These are phyloP conservation scores for Avahi laniger DNA, from an alignment of 2,797 vertebrate species.

Conservation along the genomic window DNA sequence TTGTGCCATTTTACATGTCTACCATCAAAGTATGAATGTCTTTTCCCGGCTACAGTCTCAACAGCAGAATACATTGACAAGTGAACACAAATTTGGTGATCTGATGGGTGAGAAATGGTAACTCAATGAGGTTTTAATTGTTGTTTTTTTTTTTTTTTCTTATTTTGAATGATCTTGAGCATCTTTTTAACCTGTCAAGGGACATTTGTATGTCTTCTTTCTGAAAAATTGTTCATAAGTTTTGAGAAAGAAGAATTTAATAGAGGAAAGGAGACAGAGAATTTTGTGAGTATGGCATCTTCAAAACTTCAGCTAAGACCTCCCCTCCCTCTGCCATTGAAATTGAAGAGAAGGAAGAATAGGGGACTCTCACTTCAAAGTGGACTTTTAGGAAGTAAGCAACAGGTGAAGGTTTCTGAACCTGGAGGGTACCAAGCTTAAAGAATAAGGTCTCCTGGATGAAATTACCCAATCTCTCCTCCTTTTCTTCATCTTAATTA, in stretches of 20 bases:
- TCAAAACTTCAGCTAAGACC: not conserved
- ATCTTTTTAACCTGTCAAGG: not conserved
- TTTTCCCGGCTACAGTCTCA: not conserved
- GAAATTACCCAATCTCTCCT: not conserved
- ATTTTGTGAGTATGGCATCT: fast-evolving
- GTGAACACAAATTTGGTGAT: not conserved
- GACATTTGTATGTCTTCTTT: not conserved
- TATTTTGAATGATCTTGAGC: not conserved
- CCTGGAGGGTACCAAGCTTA: not conserved
- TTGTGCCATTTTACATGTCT: not conserved
- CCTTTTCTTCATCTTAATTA: not conserved
- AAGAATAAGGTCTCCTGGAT: not conserved
- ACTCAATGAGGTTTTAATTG: not conserved
- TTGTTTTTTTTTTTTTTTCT: not conserved
- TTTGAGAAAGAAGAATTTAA: not conserved
- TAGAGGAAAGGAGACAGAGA: not conserved
- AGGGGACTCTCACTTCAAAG: not conserved
- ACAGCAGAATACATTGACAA: not conserved
- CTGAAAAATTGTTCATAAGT: not conserved
- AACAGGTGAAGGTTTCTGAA: not conserved
- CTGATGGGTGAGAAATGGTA: not conserved
- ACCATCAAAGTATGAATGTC: not conserved
- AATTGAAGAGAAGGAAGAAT: not conserved
- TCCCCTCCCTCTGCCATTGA: not conserved
- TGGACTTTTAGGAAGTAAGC: not conserved